Conservation (phyloP, 1,140 invertebrate genomes). For the Nephila pilipes region DNA sequence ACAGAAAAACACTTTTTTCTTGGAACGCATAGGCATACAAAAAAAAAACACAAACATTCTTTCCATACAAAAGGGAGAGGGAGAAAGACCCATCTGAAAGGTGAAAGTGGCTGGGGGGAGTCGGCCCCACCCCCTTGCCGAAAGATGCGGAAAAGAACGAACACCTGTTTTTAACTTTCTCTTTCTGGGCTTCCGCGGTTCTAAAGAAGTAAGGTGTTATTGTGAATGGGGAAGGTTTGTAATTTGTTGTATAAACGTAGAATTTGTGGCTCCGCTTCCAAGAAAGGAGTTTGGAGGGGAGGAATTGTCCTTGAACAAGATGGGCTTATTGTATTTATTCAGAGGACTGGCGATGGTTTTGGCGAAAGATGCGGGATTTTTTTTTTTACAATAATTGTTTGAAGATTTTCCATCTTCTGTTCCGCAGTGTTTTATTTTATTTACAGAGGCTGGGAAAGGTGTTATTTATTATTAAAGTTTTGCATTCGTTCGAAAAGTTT, state of each 20-base stretch:
- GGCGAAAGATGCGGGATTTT: not conserved
- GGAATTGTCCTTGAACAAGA: not conserved
- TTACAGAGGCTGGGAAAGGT: no score
- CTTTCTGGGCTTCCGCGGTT: not conserved
- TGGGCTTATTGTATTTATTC: not conserved
- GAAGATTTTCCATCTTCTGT: no score
- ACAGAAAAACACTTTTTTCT: no score
- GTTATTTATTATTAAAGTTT: no score
- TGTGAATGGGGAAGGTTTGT: not conserved
- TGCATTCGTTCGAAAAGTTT: no score
- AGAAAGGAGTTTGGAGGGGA: not conserved
- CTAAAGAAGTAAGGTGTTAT: not conserved
- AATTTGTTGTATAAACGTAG: not conserved
- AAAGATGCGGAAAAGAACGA: slow-evolving; percentile 8
- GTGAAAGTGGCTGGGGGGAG: not conserved
- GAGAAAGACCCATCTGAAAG: not conserved
- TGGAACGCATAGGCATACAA: no score
- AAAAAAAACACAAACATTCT: not conserved
- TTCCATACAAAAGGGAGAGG: no score
- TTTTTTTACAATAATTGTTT: not conserved
- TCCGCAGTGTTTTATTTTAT: no score
- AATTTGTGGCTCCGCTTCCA: not conserved
- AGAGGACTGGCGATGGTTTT: not conserved
- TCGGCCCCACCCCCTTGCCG: not conserved
- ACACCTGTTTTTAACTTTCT: slow-evolving; percentile 12